Conservation (phyloP, 2,797 vertebrate species). For the Rhadinocentrus ornatus region DNA sequence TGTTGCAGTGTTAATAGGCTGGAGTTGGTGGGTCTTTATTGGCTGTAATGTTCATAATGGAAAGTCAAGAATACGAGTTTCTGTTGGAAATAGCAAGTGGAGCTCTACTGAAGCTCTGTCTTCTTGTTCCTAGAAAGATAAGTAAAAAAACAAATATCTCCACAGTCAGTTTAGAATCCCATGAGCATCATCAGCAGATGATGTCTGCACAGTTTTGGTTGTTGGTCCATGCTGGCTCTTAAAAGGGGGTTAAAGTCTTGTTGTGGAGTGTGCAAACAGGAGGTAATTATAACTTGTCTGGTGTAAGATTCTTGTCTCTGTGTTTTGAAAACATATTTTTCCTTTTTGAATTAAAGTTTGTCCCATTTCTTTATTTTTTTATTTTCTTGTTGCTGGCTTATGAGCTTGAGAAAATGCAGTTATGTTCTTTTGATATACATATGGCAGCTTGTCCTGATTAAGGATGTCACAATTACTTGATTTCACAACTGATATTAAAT, state of each 20-base stretch:
- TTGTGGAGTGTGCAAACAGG: background rate
- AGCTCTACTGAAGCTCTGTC: conserved; percentile 8
- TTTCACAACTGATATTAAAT: background rate
- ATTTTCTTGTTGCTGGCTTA: background rate
- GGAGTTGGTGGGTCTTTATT: conserved; percentile 7
- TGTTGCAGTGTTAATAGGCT: background rate
- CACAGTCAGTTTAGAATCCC: background rate
- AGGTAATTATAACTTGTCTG: background rate
- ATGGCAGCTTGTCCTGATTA: too few relatives aligned
- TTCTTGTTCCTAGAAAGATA: conserved; percentile 6
- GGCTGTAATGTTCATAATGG: conserved; percentile 1
- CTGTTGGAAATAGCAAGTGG: conserved; percentile 18
- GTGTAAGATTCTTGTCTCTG: background rate
- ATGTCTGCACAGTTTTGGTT: too few relatives aligned
- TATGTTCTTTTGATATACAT: too few relatives aligned
- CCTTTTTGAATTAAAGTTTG: background rate
- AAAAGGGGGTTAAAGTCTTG: background rate
- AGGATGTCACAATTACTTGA: too few relatives aligned
- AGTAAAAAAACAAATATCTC: background rate
- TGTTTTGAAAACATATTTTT: background rate
- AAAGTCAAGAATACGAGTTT: conserved; percentile 20
- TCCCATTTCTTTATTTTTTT: background rate
- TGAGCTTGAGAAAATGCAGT: background rate
- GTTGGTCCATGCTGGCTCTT: background rate
- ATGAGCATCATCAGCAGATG: background rate